Conservation (phyloP, 2,113 vertebrate genomes). For the Hystrix cristata region DNA sequence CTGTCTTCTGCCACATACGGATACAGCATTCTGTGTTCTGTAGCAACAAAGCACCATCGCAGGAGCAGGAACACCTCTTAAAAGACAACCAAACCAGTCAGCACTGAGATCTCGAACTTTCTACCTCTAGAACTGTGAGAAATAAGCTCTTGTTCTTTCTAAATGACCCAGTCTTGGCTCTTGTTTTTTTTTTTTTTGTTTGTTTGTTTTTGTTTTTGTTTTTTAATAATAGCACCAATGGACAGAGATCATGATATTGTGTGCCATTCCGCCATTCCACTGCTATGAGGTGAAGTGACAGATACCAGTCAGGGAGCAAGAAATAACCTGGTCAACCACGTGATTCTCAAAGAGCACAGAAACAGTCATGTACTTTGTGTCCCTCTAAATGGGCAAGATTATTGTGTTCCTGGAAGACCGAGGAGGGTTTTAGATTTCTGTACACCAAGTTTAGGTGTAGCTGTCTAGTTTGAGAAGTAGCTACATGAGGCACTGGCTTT, state of each 20-base stretch:
- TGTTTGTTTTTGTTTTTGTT: neutral
- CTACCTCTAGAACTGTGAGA: neutral
- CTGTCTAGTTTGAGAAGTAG: neutral
- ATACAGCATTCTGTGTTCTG: neutral
- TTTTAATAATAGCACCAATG: neutral
- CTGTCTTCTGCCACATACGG: neutral
- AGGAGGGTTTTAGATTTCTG: neutral
- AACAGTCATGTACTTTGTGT: neutral
- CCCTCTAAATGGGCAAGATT: neutral
- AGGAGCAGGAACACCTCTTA: neutral
- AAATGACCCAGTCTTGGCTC: neutral
- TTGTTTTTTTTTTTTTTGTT: neutral
- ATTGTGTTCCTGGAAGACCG: neutral
- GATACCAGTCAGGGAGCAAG: accelerated
- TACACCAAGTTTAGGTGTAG: neutral
- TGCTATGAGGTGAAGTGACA: neutral
- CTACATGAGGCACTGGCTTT: neutral
- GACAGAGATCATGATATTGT: accelerated
- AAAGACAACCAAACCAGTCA: neutral
- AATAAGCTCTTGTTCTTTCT: neutral
- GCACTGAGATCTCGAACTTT: neutral
- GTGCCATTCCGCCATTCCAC: neutral
- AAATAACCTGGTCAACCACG: neutral
- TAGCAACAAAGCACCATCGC: neutral
- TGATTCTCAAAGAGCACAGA: neutral